These are phyloP conservation scores for Phorcus lineatus DNA, from an alignment of 2,888 invertebrate genomes.

Conservation along the genomic window DNA sequence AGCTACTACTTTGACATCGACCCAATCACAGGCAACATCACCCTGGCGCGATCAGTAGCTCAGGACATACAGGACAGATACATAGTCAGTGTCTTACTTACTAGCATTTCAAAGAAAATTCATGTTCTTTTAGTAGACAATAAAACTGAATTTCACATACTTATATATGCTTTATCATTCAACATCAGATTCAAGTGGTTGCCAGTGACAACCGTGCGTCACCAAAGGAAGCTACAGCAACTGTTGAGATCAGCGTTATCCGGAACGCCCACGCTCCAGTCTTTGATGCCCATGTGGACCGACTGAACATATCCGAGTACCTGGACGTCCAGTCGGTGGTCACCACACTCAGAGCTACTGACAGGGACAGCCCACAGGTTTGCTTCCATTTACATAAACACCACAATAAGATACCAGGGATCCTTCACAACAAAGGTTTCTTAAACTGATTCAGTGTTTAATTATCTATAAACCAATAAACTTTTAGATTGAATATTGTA, in stretches of 20 bases:
- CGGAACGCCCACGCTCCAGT: conserved; percentile 49
- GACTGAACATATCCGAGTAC: conserved; percentile 50
- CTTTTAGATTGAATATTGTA: no score
- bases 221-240: conserved; percentile 37
- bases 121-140: no score
- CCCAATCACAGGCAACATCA: conserved; percentile 53
- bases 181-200: conserved; percentile 36
- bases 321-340: conserved; percentile 25
- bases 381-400: conserved; percentile 39
- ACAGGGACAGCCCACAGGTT: conserved; percentile 39
- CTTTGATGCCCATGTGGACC: conserved; percentile 32
- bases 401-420: conserved; percentile 36
- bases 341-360: conserved; percentile 40
- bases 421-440: no score
- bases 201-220: conserved; percentile 45
- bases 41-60: conserved; percentile 44
- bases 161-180: not conserved
- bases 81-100: conserved; percentile 38
- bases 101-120: no score
- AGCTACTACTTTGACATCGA: conserved; percentile 55
- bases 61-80: conserved; percentile 34
- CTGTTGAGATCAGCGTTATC: conserved; percentile 42
- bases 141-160: no score
- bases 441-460: no score
- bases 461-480: no score